Evolutionary conservation across 2,113 vertebrate species (phyloP), one percentile per base, ranked within the genome.

Genomic region (Psammodynastes pulverulentus): DNA sequence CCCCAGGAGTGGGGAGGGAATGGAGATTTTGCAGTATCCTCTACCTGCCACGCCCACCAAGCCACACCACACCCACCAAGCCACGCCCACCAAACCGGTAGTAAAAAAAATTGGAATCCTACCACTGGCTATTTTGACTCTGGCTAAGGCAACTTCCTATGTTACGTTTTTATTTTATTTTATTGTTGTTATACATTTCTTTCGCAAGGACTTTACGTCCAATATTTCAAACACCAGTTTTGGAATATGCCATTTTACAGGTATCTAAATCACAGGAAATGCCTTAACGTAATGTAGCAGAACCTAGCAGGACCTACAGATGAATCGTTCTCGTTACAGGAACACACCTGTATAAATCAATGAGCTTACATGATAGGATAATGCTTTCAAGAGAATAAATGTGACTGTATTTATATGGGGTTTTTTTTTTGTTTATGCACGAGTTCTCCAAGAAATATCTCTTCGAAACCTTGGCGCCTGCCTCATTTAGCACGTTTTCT

Each of bases 391-490:
- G 54, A 86, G 0, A 48, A 90, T 8, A 89, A 95, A 93, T 39
- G 46, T 51, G 2, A 62, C 29, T 2, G 3, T 93, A 53, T 91
- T 48, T 95, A 21, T 67, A 67, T 62, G 24, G 4, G 3, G 15
- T 9, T 7, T 26, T 56, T 3, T 58, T 26, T 21, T 79, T 79
- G 17, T 79, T 43, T 43, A 79, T 79, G 67, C 34, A 9, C 17
- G 43, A 9, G 34, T 79, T 79, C 72, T 79, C 72, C 7, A 94
- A 15, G 6, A 92, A 43, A 62, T 91, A n/a, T 92, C 19, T 95
- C 23, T 91, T 89, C 79, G 48, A 84, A 5, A 62, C 91, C 89
- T 49, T 90, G 96, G 12, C 15, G 23, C 79, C 46, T 92, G 23
- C 46, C 93, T 23, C 34, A 86, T 85, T 39, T 72, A 62, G 62